Conservation (phyloP, 1,140 invertebrate genomes). For the Bombus confusus region DNA sequence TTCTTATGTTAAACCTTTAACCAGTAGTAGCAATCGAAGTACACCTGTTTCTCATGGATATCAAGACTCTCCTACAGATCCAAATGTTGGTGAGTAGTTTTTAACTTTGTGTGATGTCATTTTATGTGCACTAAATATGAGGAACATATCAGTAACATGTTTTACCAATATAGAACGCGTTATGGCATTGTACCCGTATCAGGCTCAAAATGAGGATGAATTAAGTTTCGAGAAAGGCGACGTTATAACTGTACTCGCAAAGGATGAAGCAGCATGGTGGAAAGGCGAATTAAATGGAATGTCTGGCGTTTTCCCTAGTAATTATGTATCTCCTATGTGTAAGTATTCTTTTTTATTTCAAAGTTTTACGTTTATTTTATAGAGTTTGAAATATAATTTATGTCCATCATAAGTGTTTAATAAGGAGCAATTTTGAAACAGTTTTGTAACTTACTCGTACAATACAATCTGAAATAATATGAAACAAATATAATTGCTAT, state of each 20-base stretch:
- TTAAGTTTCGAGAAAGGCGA: constrained; percentile 97
- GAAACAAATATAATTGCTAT: background rate
- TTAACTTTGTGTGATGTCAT: background rate
- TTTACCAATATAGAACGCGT: constrained; percentile 89
- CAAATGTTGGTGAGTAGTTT: constrained; percentile 76
- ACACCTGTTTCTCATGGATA: constrained; percentile 88
- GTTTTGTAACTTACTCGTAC: background rate
- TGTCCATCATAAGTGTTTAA: constrained; percentile 11
- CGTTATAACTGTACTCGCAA: constrained; percentile 94
- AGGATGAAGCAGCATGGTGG: constrained; percentile 98
- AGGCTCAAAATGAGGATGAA: constrained; percentile 96
- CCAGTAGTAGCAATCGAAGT: constrained; percentile 87
- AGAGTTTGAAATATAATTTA: constrained; percentile 3
- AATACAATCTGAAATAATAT: constrained; percentile 19
- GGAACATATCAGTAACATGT: background rate
- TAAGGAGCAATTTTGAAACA: background rate
- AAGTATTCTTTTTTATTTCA: constrained; percentile 77
- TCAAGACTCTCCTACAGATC: constrained; percentile 82
- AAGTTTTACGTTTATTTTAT: constrained; percentile 13
- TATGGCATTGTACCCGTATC: constrained; percentile 95
- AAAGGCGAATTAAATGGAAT: constrained; percentile 94
- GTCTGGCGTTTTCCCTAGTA: constrained; percentile 95
- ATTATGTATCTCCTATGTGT: constrained; percentile 91
- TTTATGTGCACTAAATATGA: background rate
- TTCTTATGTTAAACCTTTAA: constrained; percentile 95